These are phyloP conservation scores for Drosophila tsacasi DNA, from an alignment of 1,140 invertebrate genomes.

Conservation along the genomic window DNA sequence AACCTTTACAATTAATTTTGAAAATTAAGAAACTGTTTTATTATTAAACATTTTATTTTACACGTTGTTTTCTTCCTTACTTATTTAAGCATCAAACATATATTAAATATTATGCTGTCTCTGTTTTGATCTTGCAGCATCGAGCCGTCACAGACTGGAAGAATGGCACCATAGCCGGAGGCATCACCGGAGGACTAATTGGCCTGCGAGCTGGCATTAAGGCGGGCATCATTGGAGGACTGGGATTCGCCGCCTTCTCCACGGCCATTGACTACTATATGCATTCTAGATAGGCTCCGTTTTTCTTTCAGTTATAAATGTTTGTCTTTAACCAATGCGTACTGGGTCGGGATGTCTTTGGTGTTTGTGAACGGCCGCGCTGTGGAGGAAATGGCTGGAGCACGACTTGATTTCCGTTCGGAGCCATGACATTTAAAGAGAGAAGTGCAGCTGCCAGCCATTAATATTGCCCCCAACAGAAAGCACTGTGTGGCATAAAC, in stretches of 20 bases:
- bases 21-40: not conserved
- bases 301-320: slow-evolving; percentile 56
- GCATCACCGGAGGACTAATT: slow-evolving; percentile 96
- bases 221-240: slow-evolving; percentile 95
- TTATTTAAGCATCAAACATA: not conserved
- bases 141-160: slow-evolving; percentile 98
- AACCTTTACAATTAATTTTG: not conserved
- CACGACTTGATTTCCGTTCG: slow-evolving; percentile 37
- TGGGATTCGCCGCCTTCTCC: slow-evolving; percentile 98
- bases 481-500: slow-evolving; percentile 57
- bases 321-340: slow-evolving; percentile 57
- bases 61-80: no score
- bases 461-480: slow-evolving; percentile 64
- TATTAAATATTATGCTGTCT: not conserved
- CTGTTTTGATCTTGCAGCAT: slow-evolving; percentile 86
- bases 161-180: slow-evolving; percentile 97
- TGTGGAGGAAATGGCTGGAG: slow-evolving; percentile 32
- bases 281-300: slow-evolving; percentile 85
- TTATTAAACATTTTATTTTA: not conserved
- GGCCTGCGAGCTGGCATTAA: slow-evolving; percentile 97
- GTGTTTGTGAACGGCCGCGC: slow-evolving; percentile 39
- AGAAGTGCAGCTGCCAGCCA: slow-evolving; percentile 62
- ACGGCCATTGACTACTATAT: slow-evolving; percentile 98
- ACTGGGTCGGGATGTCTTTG: not conserved
- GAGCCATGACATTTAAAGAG: slow-evolving; percentile 42